phyloP scores from a whole-genome alignment of 2,113 vertebrate genomes.

The Morone chrysops region DNA sequence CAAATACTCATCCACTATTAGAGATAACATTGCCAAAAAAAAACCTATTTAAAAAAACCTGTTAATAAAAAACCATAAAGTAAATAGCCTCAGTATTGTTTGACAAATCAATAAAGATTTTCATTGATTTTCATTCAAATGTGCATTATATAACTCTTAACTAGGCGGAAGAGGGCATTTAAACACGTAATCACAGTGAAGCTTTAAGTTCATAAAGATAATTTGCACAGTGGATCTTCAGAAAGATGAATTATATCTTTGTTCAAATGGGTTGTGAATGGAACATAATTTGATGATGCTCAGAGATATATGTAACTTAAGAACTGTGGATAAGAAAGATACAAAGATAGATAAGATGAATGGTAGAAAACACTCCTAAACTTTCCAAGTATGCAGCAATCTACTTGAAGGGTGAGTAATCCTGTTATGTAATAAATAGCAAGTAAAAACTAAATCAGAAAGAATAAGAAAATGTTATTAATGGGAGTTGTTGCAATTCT shows the following conservation, averaged over 20 bases:
- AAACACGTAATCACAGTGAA: background rate
- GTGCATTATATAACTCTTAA: slow-evolving; percentile 7
- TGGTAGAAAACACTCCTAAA: background rate
- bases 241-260: background rate
- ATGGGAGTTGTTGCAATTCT: background rate
- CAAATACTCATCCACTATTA: background rate
- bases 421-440: background rate
- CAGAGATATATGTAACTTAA: background rate
- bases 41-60: background rate
- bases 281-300: background rate
- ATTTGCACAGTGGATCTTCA: background rate
- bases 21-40: too few relatives aligned
- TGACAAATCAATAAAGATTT: slow-evolving; percentile 8
- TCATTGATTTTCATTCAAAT: slow-evolving; percentile 5
- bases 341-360: background rate
- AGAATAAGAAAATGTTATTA: background rate
- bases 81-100: slow-evolving; percentile 13
- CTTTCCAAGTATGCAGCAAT: background rate
- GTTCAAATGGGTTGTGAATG: background rate
- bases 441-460: background rate
- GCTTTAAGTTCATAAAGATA: background rate
- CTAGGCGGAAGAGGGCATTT: too few relatives aligned
- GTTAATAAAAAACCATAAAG: slow-evolving; percentile 1
- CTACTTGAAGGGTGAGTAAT: background rate
- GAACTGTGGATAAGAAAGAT: background rate